Conservation (phyloP, 2,888 invertebrate genomes). For the Acronicta alni region DNA sequence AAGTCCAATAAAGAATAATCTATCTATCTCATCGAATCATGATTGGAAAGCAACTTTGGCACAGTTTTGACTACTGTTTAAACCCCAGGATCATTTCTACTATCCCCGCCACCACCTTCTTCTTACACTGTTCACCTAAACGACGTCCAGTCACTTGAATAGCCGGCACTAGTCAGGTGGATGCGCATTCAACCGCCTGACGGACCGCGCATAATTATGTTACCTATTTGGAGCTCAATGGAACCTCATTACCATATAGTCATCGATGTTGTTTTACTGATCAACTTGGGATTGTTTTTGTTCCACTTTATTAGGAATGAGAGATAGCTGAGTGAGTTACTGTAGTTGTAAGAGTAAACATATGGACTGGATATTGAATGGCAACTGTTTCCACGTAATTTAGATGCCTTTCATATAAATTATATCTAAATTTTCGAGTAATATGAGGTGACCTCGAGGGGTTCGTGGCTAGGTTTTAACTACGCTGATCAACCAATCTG, state of each 20-base stretch:
- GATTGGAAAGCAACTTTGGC: no score
- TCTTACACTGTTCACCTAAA: constrained; percentile 28
- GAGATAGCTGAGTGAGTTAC: constrained; percentile 1
- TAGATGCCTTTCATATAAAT: no score
- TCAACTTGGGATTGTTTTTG: constrained; percentile 39
- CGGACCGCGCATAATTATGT: constrained; percentile 74
- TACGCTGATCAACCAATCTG: no score
- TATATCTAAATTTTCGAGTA: no score
- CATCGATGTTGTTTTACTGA: constrained; percentile 44
- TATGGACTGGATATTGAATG: background rate
- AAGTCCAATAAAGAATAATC: no score
- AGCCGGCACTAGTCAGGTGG: constrained; percentile 63
- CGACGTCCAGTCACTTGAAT: constrained; percentile 52
- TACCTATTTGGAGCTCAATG: constrained; percentile 70
- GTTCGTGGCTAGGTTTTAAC: no score
- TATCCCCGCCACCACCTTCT: constrained; percentile 17
- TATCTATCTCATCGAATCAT: no score
- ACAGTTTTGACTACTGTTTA: background rate
- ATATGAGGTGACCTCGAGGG: no score
- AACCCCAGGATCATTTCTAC: background rate
- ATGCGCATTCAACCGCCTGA: constrained; percentile 59
- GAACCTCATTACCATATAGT: constrained; percentile 71
- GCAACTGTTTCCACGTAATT: background rate
- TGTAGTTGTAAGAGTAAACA: background rate
- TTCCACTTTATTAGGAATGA: constrained; percentile 32